A percentile compares a stretch with the other conserved stretches of the same genome.
Conservation (phyloP, 37 sponge, comb jelly and placozoan species). For the Tethya wilhelma region DNA sequence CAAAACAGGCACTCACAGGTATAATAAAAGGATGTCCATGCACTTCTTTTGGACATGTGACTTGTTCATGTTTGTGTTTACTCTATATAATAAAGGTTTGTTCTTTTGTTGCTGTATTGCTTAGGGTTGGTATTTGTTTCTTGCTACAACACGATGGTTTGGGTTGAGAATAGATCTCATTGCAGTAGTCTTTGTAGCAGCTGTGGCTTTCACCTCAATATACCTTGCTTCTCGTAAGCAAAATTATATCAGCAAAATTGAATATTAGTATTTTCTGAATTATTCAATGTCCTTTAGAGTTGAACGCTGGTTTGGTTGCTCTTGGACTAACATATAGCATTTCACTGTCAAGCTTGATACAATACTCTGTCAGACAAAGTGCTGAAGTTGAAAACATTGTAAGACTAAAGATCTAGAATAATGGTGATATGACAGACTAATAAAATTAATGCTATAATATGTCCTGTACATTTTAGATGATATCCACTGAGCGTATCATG, state of each 20-base stretch:
- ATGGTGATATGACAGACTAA: not conserved
- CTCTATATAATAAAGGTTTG: too few species aligned
- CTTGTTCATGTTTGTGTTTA: too few species aligned
- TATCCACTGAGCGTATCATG: slow-evolving; percentile 80
- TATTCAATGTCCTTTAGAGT: slow-evolving; percentile 1
- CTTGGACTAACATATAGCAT: slow-evolving; percentile 71
- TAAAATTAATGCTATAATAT: too few species aligned
- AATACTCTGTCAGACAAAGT: slow-evolving; percentile 77
- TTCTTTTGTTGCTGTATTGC: too few species aligned
- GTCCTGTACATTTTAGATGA: too few species aligned
- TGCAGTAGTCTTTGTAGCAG: slow-evolving; percentile 40
- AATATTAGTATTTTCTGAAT: too few species aligned
- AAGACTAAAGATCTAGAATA: not conserved
- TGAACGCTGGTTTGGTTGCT: slow-evolving; percentile 66
- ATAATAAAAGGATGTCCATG: too few species aligned
- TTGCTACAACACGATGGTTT: slow-evolving; percentile 74
- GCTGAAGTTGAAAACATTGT: slow-evolving; percentile 81
- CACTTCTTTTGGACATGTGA: too few species aligned
- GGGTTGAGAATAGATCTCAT: slow-evolving; percentile 73
- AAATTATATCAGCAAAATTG: too few species aligned
- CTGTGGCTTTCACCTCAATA: slow-evolving; percentile 65
- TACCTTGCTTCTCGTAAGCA: slow-evolving; percentile 40
- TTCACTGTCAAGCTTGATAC: slow-evolving; percentile 74
- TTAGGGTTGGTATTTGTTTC: slow-evolving; percentile 71
- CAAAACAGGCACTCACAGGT: slow-evolving; percentile 41